A percentile compares a stretch with the other conserved stretches of the same genome.
These are phyloP conservation scores for Mythimna ferrago DNA, from an alignment of 2,888 invertebrate genomes.

Conservation along the genomic window DNA sequence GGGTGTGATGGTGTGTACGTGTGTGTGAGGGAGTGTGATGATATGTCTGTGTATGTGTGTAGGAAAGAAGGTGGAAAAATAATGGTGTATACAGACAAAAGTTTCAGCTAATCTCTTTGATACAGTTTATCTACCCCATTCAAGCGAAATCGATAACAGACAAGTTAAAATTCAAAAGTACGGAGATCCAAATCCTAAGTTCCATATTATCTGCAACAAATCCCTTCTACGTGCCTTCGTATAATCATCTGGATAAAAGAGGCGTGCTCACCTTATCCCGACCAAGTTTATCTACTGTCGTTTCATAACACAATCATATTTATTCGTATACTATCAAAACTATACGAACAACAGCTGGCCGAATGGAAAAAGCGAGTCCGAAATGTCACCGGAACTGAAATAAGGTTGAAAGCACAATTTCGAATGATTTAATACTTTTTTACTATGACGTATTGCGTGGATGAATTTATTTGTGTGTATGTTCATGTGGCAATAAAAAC, in stretches of 20 bases:
- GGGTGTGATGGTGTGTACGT: too few relatives aligned
- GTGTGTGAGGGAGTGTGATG: too few relatives aligned
- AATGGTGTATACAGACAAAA: too few relatives aligned
- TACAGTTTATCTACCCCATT: background rate
- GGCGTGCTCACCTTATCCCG: constrained; percentile 82
- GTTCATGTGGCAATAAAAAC: constrained; percentile 26
- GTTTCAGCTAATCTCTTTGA: constrained; percentile 6
- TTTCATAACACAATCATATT: constrained; percentile 67
- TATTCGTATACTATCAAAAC: constrained; percentile 47
- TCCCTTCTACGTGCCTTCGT: constrained; percentile 86
- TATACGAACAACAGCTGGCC: constrained; percentile 57
- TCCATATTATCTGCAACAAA: constrained; percentile 77
- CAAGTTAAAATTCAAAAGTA: constrained; percentile 50
- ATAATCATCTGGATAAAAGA: constrained; percentile 86
- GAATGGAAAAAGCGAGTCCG: constrained; percentile 49
- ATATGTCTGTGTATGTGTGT: too few relatives aligned
- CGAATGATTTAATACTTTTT: constrained; percentile 59
- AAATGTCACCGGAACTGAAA: constrained; percentile 58
- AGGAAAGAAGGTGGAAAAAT: too few relatives aligned
- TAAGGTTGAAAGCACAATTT: constrained; percentile 63
- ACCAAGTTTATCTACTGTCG: constrained; percentile 75
- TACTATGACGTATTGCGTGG: constrained; percentile 43
- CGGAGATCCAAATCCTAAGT: constrained; percentile 56
- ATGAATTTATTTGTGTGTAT: constrained; percentile 40
- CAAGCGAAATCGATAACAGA: constrained; percentile 23